These are phyloP conservation scores for Diarsia brunnea DNA, from an alignment of 2,888 invertebrate genomes.

Conservation along the genomic window DNA sequence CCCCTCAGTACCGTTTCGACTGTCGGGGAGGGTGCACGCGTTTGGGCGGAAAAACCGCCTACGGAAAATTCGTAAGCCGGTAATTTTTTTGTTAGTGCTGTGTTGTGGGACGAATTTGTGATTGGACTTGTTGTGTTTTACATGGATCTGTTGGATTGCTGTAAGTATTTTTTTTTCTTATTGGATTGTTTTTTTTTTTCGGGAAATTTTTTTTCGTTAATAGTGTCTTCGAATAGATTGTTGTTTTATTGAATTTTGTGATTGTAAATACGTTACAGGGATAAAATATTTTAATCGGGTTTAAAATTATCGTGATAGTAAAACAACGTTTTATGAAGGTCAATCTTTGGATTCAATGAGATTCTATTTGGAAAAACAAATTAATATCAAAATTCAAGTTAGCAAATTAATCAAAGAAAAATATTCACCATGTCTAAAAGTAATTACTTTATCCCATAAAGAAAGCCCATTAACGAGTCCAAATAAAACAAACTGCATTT, in stretches of 20 bases:
- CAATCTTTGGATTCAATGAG: not conserved
- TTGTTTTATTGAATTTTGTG: not conserved
- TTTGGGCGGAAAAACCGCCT: slow-evolving; percentile 77
- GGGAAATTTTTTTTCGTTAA: rapidly evolving
- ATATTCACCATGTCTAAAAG: not conserved
- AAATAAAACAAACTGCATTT: slow-evolving; percentile 44
- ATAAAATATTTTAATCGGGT: not conserved
- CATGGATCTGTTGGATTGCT: slow-evolving; percentile 71
- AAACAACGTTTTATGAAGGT: too few species aligned
- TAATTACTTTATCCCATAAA: slow-evolving; percentile 19
- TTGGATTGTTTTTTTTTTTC: not conserved
- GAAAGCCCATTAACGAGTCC: slow-evolving; percentile 15
- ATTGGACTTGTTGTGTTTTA: slow-evolving; percentile 73
- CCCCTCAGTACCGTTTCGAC: slow-evolving; percentile 84
- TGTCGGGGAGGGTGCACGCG: slow-evolving; percentile 78
- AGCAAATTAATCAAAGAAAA: not conserved
- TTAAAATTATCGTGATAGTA: too few species aligned
- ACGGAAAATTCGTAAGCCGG: slow-evolving; percentile 60
- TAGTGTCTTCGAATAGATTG: too few species aligned
- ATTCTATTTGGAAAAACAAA: not conserved
- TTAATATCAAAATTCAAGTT: not conserved
- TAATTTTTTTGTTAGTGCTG: slow-evolving; percentile 59
- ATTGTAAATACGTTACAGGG: not conserved
- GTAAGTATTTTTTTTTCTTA: slow-evolving; percentile 56
- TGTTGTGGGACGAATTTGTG: slow-evolving; percentile 73